phyloP scores from a whole-genome alignment of 2,888 invertebrate species.

The Luffia ferchaultella region DNA sequence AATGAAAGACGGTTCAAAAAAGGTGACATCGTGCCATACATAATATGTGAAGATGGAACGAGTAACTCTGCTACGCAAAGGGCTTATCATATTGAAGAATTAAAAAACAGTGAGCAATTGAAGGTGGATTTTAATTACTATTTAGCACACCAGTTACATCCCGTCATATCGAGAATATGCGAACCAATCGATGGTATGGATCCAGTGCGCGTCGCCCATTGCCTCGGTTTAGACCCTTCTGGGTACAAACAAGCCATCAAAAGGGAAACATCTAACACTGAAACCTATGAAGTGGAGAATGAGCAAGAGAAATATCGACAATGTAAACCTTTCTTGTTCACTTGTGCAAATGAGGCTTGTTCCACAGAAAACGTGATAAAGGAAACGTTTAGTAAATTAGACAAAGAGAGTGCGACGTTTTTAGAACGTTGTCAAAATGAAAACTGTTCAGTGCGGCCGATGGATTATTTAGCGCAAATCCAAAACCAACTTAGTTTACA shows the following conservation, averaged over 20 bases:
- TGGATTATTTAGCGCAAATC: conserved; percentile 72
- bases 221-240: conserved; percentile 77
- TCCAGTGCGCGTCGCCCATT: conserved; percentile 87
- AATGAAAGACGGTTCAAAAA: conserved; percentile 85
- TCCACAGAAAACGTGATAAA: conserved; percentile 61
- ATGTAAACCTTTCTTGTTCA: conserved; percentile 73
- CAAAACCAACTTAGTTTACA: conserved; percentile 77
- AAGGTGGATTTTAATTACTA: conserved; percentile 92
- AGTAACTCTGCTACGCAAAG: conserved; percentile 84
- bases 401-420: conserved; percentile 57
- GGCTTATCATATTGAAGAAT: conserved; percentile 93
- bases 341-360: conserved; percentile 66
- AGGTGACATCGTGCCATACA: conserved; percentile 95
- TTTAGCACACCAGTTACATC: conserved; percentile 93
- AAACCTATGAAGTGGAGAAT: conserved; percentile 54
- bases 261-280: conserved; percentile 46
- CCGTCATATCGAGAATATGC: conserved; percentile 93
- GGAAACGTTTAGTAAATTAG: conserved; percentile 48
- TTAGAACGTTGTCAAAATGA: conserved; percentile 77
- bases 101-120: conserved; percentile 73
- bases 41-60: conserved; percentile 93
- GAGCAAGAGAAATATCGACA: conserved; percentile 64
- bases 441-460: conserved; percentile 72
- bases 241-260: conserved; percentile 50
- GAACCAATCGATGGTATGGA: conserved; percentile 96